Percentiles rank a stretch among this genome's conserved stretches.
These are phyloP conservation scores for Caenorhabditis elegans DNA, from an alignment of 1,140 invertebrate genomes.

Conservation along the genomic window WBcel235 BX284605.5:8823001-8823500, in stretches of 20 bases:
- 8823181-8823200: background rate
- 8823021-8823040: too few species aligned
- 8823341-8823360: background rate
- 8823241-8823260: background rate
- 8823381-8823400: background rate
- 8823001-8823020: too few species aligned
- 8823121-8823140: too few species aligned
- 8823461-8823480: background rate
- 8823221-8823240: too few species aligned
- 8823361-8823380: background rate
- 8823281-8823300: background rate
- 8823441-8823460: background rate
- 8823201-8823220: background rate
- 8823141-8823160: too few species aligned
- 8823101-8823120: too few species aligned
- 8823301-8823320: background rate
- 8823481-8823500: background rate
- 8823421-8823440: background rate
- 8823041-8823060: too few species aligned
- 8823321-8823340: background rate
- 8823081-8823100: too few species aligned
- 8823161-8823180: too few species aligned
- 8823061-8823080: too few species aligned
- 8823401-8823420: background rate
- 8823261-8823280: background rate